Conservation (phyloP, 92 coral and sea anemone genomes). For the Pocillopora grandis region DNA sequence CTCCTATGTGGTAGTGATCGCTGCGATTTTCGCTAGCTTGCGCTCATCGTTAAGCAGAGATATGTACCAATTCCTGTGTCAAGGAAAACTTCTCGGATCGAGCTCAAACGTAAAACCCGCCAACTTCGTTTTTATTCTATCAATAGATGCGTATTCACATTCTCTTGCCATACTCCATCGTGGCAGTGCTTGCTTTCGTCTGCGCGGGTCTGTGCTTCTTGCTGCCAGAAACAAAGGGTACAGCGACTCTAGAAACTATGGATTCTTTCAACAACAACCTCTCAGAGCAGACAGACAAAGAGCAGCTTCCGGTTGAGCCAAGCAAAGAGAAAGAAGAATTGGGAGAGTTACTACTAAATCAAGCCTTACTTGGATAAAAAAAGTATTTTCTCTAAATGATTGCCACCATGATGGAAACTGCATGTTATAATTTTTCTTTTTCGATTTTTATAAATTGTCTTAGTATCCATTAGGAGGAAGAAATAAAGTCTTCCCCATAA, state of each 20-base stretch:
- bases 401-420: no score
- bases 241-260: slow-evolving; percentile 13
- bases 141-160: slow-evolving; percentile 42
- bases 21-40: no score
- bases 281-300: not conserved
- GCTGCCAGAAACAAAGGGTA: slow-evolving; percentile 40
- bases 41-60: no score
- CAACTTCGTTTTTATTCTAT: not conserved
- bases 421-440: no score
- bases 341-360: slow-evolving; percentile 27
- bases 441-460: no score
- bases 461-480: no score
- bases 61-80: no score
- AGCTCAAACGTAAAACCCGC: no score
- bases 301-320: not conserved
- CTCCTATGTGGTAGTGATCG: no score
- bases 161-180: slow-evolving; percentile 45
- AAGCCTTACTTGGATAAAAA: not conserved
- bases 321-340: slow-evolving; percentile 20
- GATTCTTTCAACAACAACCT: slow-evolving; percentile 21
- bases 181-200: slow-evolving; percentile 27
- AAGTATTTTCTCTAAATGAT: no score
- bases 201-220: slow-evolving; percentile 16
- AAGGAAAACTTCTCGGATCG: no score
- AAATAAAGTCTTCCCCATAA: no score